These are phyloP conservation scores for Kryptopterus vitreolus DNA, from an alignment of 2,797 vertebrate species.

Conservation along the genomic window DNA sequence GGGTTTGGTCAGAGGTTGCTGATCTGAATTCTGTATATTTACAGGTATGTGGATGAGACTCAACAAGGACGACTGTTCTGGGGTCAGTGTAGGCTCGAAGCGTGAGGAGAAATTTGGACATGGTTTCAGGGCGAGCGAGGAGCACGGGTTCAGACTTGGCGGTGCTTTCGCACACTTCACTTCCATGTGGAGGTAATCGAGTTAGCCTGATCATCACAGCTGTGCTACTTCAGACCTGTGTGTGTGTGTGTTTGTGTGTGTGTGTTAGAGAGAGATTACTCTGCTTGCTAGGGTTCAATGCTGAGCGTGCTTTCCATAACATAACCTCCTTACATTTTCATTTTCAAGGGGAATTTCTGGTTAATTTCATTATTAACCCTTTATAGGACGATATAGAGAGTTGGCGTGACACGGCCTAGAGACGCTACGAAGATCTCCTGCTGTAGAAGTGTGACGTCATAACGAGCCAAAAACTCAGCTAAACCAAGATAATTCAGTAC, in stretches of 20 bases:
- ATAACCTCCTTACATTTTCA: not conserved
- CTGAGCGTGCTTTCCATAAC: not conserved
- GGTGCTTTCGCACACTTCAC: not conserved
- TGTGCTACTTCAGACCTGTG: not conserved
- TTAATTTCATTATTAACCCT: not conserved
- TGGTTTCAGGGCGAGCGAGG: slow-evolving; percentile 60
- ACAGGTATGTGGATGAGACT: not conserved
- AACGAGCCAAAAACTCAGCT: too few relatives aligned
- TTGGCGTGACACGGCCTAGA: too few relatives aligned
- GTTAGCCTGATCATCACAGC: not conserved
- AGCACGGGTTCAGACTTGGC: slow-evolving; percentile 59
- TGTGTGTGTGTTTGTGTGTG: not conserved
- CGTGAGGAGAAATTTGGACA: slow-evolving; percentile 57
- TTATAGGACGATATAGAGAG: not conserved
- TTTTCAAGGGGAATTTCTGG: not conserved
- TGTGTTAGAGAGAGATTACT: not conserved
- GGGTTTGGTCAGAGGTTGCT: not conserved
- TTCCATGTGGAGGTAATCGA: not conserved
- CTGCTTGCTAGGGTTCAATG: not conserved
- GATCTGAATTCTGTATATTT: not conserved
- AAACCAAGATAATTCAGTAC: too few relatives aligned
- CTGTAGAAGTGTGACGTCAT: too few relatives aligned
- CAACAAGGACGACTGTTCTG: not conserved
- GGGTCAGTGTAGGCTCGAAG: slow-evolving; percentile 49
- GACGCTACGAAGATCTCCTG: too few relatives aligned